A percentile compares a stretch with the other conserved stretches of the same genome.
Conservation (phyloP, 2,888 invertebrate genomes). For the Aproaerema taeniolella region DNA sequence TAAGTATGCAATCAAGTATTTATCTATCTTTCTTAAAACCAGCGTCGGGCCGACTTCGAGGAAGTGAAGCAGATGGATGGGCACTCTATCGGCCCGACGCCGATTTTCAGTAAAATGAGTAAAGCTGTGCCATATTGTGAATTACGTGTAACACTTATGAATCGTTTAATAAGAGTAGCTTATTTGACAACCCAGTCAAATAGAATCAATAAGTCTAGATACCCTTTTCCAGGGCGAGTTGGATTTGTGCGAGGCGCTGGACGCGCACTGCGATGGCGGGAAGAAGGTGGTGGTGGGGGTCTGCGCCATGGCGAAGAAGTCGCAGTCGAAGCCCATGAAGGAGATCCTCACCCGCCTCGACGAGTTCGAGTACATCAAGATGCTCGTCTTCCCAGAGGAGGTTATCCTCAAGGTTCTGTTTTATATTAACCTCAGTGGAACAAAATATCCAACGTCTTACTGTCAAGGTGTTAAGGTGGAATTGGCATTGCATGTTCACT, state of each 20-base stretch:
- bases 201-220: constrained; percentile 8
- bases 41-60: no score
- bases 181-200: no score
- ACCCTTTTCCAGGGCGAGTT: constrained; percentile 81
- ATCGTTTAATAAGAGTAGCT: no score
- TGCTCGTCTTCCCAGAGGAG: constrained; percentile 96
- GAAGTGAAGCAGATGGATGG: no score
- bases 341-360: constrained; percentile 97
- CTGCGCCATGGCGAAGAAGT: constrained; percentile 99
- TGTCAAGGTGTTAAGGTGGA: not conserved
- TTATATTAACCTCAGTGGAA: constrained; percentile 21
- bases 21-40: no score
- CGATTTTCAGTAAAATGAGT: no score
- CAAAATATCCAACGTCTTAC: constrained; percentile 11
- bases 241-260: constrained; percentile 83
- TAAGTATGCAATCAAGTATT: no score
- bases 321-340: constrained; percentile 99
- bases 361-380: constrained; percentile 97
- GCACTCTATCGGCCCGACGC: no score
- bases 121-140: no score
- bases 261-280: constrained; percentile 78
- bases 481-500: no score
- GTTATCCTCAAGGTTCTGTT: constrained; percentile 92
- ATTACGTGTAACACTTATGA: no score
- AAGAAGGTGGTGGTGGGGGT: constrained; percentile 98